Base-by-base conservation (phyloP, 2,113 vertebrate species). In the Scomber colias region DNA sequence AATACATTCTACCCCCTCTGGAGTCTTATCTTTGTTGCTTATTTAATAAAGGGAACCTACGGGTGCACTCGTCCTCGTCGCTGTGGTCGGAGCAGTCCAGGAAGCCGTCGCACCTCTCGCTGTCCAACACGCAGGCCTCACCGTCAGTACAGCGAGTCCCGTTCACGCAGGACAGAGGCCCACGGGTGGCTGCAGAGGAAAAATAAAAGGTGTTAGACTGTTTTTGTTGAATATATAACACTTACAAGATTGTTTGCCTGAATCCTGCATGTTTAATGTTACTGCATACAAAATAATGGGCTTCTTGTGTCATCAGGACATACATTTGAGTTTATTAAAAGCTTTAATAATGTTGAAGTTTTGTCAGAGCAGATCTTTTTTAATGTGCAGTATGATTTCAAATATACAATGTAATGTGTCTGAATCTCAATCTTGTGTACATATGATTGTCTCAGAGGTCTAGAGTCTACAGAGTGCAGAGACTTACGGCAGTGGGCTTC, bases 71-170 rank as follows among this genome's bases (percentile, higher is more conserved):
- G 45, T 89, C 94, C 89, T 99, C 98, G 0, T 99, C 98, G 0
- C 97, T 99, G 93, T 96, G 95, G 31, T 99, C 98, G 0, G 96
- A 97, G 75, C 98, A 99, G 94, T 99, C 98, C 86, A 99, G 92
- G 57, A 96, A 99, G 1, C 97, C 97, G 0, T 99, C 98, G 0
- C 98, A 99, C 8, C 93, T 89, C 91, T 99, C 97, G 0, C 93
- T 85, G 65, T 93, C 89, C 77, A 93, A 21, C 24, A 99, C 77
- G 44, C 98, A 99, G 16, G 95, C 94, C 73, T 99, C 98, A 0
- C 96, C 96, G 0, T 99, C 97, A 64, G 95, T 94, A 0, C 98
- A 99, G 65, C 95, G 96, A 2, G 94, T 95, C 2, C 95, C 94
- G 3, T 96, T 95, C 0, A 90, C 86, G 65, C 98, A 99, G 0